phyloP scores from a whole-genome alignment of 2,888 invertebrate species.

The Caenorhabditis macrosperma region DNA sequence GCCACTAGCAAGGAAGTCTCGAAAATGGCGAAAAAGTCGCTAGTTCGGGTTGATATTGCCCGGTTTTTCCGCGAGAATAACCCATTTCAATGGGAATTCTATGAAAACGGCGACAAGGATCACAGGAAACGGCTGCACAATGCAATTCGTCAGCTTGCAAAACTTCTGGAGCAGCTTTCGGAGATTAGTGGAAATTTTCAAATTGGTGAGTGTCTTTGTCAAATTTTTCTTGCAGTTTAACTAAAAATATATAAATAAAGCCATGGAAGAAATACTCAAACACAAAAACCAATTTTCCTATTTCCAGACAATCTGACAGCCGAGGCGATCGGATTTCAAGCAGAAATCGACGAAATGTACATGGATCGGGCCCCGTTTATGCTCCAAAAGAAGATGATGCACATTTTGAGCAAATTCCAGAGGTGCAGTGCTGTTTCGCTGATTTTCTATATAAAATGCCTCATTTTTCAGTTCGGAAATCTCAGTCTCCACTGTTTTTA shows the following conservation, averaged over 20 bases:
- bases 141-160: conserved; percentile 30
- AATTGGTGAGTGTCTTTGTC: conserved; percentile 15
- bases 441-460: background rate
- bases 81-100: conserved; percentile 34
- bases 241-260: background rate
- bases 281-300: background rate
- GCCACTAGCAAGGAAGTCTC: background rate
- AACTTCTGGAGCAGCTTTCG: conserved; percentile 33
- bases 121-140: conserved; percentile 34
- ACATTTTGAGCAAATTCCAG: conserved; percentile 43
- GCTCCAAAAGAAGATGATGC: conserved; percentile 59
- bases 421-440: conserved; percentile 11
- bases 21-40: conserved; percentile 17
- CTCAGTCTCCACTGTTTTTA: conserved; percentile 30
- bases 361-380: conserved; percentile 55
- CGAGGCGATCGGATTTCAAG: conserved; percentile 39
- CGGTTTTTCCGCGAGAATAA: conserved; percentile 33
- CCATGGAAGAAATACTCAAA: background rate
- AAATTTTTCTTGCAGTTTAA: background rate
- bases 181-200: conserved; percentile 12
- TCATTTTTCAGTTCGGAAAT: conserved; percentile 25
- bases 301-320: conserved; percentile 49
- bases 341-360: conserved; percentile 21
- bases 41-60: conserved; percentile 18
- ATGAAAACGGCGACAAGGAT: conserved; percentile 10